Evolutionary conservation across 92 coral and sea anemone species (phyloP), one percentile per base, ranked within the genome.

Genomic region (Pocillopora meandrina): DNA sequence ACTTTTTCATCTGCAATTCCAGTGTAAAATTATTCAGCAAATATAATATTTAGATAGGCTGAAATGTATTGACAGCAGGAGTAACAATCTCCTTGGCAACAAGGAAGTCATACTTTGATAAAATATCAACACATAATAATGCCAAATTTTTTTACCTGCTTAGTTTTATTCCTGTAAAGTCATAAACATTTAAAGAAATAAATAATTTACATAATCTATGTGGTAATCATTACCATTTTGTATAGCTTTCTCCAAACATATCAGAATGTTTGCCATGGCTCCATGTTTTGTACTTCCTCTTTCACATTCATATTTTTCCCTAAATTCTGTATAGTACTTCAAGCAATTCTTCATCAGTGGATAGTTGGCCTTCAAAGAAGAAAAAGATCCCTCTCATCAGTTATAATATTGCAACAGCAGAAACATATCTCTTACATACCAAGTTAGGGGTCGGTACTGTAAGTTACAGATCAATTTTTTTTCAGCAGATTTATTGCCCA

Each of bases 191-290:
- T 70, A 72, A 18, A 5, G 55, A 72, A 72, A 1, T 42, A 13
- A 2, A 47, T 19, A 2, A 10, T 15, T 19, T 13, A 19, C 2
- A 12, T 15, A 60, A 1, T 14, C 21, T 15, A 19, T 21, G 11
- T 16, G 9, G 17, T 26, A 13, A 12, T 66, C 14, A 71, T 80
- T 83, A 96, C 99, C 99, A 79, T 94, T 91, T 83, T 87, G 89
- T 16, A 96, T 77, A 60, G 95, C 99, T 42, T 55, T 78, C 76
- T 96, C 98, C 77, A 96, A 87, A 61, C 98, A 96, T 19, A 94
- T 70, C 80, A 96, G 79, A 18, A 96, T 88, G 70, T 80, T 83
- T 34, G 98, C 98, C 59, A 96, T 82, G 62, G 89, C 85, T 15
- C 98, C 98, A 71, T 93, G 98, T 13, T 80, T 85, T 66, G 98